A percentile compares a stretch with the other conserved stretches of the same genome.
phyloP scores from a whole-genome alignment of 2,797 vertebrate species.

The Muraenolepis orangiensis region DNA sequence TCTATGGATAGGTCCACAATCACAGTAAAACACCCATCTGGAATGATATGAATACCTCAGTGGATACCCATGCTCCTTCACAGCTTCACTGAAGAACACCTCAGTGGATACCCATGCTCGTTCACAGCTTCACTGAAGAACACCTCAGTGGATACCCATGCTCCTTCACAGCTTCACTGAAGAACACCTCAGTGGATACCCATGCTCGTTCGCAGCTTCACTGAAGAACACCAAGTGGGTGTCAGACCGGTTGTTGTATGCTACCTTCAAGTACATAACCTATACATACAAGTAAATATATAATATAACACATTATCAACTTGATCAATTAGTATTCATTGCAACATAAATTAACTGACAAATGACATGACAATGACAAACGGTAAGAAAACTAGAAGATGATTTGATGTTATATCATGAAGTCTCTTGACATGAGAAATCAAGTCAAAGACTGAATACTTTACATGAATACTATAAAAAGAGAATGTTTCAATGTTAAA shows the following conservation, averaged over 20 bases:
- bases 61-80: neutral
- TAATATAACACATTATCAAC: neutral
- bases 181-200: conserved; percentile 13
- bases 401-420: no score
- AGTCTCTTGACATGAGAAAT: neutral
- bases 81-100: conserved; percentile 18
- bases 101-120: neutral
- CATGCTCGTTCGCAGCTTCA: conserved; percentile 11
- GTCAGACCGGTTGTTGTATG: conserved; percentile 10
- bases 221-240: conserved; percentile 10
- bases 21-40: no score
- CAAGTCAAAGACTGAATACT: neutral
- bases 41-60: conserved; percentile 9
- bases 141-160: neutral
- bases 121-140: conserved; percentile 20
- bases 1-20: neutral
- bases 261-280: neutral
- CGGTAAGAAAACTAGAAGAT: neutral
- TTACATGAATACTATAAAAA: neutral
- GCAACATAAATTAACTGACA: neutral
- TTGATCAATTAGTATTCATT: neutral
- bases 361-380: neutral
- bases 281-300: neutral
- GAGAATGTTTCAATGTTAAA: no score
- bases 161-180: conserved; percentile 15